phyloP scores from a whole-genome alignment of 2,797 vertebrate genomes.

The Enteromius radiatus region DNA sequence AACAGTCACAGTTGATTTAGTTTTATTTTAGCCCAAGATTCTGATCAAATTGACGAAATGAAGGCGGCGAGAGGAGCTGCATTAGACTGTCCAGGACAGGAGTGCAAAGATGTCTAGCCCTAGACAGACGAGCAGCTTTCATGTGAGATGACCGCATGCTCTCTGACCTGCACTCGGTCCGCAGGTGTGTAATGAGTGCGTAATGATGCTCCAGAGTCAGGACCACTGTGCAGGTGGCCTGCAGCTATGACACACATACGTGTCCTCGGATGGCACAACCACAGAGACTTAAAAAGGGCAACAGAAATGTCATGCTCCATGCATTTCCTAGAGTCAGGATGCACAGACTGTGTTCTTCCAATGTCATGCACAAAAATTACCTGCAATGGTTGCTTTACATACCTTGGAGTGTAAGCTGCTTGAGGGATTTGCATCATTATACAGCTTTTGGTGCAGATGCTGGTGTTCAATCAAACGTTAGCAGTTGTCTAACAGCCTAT shows the following conservation, averaged over 20 bases:
- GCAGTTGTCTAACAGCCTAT: background rate
- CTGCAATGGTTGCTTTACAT: background rate
- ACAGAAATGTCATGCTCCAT: background rate
- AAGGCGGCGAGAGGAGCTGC: background rate
- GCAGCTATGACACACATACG: background rate
- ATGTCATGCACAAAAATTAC: background rate
- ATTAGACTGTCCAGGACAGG: background rate
- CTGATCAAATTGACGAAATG: background rate
- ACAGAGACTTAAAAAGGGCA: slow-evolving; percentile 1
- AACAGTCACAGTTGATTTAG: background rate
- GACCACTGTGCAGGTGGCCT: slow-evolving; percentile 5
- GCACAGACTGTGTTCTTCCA: background rate
- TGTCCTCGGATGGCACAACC: background rate
- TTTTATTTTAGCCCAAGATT: slow-evolving; percentile 24
- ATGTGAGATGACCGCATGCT: slow-evolving; percentile 11
- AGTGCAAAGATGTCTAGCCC: background rate
- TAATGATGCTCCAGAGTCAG: slow-evolving; percentile 27
- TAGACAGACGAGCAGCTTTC: slow-evolving; percentile 13
- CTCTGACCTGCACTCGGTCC: slow-evolving; percentile 27
- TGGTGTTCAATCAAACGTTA: background rate
- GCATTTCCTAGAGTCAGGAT: background rate
- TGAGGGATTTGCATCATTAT: background rate
- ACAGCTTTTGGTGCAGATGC: background rate
- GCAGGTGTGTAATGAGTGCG: slow-evolving; percentile 26
- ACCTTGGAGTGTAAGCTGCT: background rate